Evolutionary conservation across 1,140 invertebrate species (phyloP), one percentile per base, ranked within the genome.

Genomic region (Calycopis cecrops): DNA sequence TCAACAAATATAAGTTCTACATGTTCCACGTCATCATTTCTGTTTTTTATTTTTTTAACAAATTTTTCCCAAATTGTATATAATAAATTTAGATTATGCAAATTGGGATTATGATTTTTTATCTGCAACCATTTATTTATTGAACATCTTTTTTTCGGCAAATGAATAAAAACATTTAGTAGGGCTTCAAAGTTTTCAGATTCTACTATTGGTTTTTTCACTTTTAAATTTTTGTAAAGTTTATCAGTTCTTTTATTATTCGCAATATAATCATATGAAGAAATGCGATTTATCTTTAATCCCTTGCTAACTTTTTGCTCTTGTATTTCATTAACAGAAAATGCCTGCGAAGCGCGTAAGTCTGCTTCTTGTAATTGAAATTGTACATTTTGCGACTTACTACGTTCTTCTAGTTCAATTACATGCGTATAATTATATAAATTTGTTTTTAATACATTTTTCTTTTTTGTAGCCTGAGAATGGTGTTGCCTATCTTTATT

Each of bases 401-500:
- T 42, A 14, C 14, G 9, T 42, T 42, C 16, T 12, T 44, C 40
- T 10, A 14, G 16, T 9, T 17, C 17, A 44, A 44, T 44, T 16
- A 18, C 8, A 9, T 18, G 12, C 7, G 14, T 16, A 44, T 44
- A 6, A 16, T 17, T 44, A 9, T 8, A 14, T 9, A 44, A 44
- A 44, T 44, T 44, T 16, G 40, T 16, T 17, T 7, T 9, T 16
- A 44, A 7, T 1, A 44, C 9, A 44, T 17, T 44, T 44, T 44
- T 44, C 40, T 44, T 44, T 14, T 17, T 44, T 6, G 2, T 17
- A 44, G 40, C 40, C 16, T 47, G 21, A 17, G 44, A 21, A 37
- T 47, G 28, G 7, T 48, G 42, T 37, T 55, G 42, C 16, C 42
- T 35, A 6, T 55, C 52, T 7, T 35, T 9, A 10, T 55, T 47